These are phyloP conservation scores for Ditylenchus dipsaci DNA, from an alignment of 1,140 invertebrate genomes.

Conservation along the genomic window DNA sequence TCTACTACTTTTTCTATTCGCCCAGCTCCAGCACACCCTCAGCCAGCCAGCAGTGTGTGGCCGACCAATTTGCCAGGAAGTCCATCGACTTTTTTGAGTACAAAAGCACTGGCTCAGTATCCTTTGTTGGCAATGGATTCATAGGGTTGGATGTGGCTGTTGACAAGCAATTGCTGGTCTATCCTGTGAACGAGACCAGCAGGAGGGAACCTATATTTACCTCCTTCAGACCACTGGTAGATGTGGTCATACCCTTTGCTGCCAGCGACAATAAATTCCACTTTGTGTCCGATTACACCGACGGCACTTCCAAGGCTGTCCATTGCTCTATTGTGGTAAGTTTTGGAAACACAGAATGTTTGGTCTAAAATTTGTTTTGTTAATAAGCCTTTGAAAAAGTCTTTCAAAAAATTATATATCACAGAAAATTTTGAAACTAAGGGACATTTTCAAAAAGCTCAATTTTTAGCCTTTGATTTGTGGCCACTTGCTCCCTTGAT, in stretches of 20 bases:
- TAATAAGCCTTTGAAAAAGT: no score
- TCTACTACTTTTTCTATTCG: constrained; percentile 1
- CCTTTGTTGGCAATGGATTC: constrained; percentile 38
- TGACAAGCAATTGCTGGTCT: constrained; percentile 2
- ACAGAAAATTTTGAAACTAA: no score
- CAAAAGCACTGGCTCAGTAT: neutral
- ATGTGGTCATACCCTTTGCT: constrained; percentile 16
- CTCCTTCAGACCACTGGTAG: constrained; percentile 22
- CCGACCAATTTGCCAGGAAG: neutral
- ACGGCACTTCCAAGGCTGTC: constrained; percentile 30
- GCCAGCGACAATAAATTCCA: constrained; percentile 11
- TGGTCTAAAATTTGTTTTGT: no score
- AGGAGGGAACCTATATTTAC: constrained; percentile 2
- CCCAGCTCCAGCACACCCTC: neutral
- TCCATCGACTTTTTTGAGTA: neutral
- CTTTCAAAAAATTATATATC: no score
- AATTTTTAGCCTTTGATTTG: no score
- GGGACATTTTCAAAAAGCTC: no score
- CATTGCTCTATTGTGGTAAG: constrained; percentile 30
- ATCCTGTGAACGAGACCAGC: constrained; percentile 6
- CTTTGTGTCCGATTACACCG: constrained; percentile 21
- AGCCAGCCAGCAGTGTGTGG: constrained; percentile 4
- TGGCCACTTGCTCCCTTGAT: no score
- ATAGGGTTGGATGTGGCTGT: constrained; percentile 27
- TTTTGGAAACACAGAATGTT: no score